Conservation (phyloP, 2,797 vertebrate species). For the Protosalanx chinensis region DNA sequence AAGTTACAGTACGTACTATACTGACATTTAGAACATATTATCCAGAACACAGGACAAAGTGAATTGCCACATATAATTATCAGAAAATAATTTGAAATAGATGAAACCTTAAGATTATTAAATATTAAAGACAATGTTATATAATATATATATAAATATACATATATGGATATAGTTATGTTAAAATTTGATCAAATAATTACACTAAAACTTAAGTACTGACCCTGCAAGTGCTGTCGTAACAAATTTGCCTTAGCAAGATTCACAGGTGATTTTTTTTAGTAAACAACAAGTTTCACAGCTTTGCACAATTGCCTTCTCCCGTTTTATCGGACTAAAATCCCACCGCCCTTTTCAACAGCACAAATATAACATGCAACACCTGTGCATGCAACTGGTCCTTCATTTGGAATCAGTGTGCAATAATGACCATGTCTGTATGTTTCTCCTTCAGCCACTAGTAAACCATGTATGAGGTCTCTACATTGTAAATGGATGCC, state of each 20-base stretch:
- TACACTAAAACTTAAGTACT: constrained; percentile 28
- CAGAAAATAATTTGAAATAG: constrained; percentile 31
- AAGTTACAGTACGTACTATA: constrained; percentile 30
- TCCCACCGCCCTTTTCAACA: too few relatives aligned
- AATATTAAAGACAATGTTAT: constrained; percentile 33
- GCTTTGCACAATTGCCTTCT: constrained; percentile 34
- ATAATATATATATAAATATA: too few relatives aligned
- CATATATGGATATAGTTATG: not conserved
- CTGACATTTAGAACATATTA: constrained; percentile 45
- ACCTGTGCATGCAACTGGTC: too few relatives aligned
- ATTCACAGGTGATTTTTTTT: constrained; percentile 53
- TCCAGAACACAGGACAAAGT: constrained; percentile 31
- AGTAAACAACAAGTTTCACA: constrained; percentile 65
- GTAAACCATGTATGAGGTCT: constrained; percentile 28
- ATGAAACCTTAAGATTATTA: constrained; percentile 50
- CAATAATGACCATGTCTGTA: not conserved
- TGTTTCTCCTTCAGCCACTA: constrained; percentile 19
- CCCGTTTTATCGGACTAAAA: not conserved
- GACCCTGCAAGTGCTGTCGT: constrained; percentile 41
- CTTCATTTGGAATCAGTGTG: not conserved
- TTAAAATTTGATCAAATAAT: constrained; percentile 56
- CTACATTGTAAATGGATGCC: constrained; percentile 50
- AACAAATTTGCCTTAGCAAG: constrained; percentile 36
- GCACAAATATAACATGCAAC: too few relatives aligned
- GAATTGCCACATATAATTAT: constrained; percentile 32